These are phyloP conservation scores for Leptothorax acervorum DNA, from an alignment of 2,888 invertebrate species.

Conservation along the genomic window DNA sequence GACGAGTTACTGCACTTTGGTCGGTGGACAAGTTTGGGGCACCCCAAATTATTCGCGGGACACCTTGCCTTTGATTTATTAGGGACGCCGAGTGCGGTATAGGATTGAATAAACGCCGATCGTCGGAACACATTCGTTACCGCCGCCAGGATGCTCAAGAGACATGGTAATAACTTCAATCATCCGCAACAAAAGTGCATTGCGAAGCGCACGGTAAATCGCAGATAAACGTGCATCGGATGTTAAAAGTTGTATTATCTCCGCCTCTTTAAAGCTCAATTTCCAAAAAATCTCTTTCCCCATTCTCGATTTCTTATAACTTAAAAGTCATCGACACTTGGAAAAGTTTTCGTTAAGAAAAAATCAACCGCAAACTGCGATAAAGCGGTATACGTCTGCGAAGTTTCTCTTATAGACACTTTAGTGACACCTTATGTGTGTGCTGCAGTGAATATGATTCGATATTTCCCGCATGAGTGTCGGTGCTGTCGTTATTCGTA, in stretches of 20 bases:
- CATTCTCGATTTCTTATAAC: not conserved
- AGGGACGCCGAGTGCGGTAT: slow-evolving; percentile 48
- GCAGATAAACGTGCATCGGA: not conserved
- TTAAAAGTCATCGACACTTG: not conserved
- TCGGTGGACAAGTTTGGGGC: slow-evolving; percentile 59
- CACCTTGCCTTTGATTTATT: slow-evolving; percentile 67
- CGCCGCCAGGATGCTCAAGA: slow-evolving; percentile 1
- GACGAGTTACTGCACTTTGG: slow-evolving; percentile 45
- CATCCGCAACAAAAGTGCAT: not conserved
- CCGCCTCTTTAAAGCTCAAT: not conserved
- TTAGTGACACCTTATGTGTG: not conserved
- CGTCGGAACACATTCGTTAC: slow-evolving; percentile 67
- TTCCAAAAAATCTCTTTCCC: not conserved
- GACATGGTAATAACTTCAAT: not conserved
- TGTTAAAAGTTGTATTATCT: not conserved
- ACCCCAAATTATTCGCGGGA: slow-evolving; percentile 66
- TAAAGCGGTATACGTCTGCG: not conserved
- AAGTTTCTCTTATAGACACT: not conserved
- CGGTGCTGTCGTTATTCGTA: slow-evolving; percentile 50
- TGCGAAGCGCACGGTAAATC: not conserved
- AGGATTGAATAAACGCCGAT: slow-evolving; percentile 59
- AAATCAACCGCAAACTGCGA: not conserved
- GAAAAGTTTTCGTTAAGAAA: not conserved
- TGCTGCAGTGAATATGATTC: slow-evolving; percentile 25
- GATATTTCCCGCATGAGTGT: slow-evolving; percentile 19